Base-by-base conservation (phyloP, 2,113 vertebrate species). In the Oxygymnocypris stewartii region DNA sequence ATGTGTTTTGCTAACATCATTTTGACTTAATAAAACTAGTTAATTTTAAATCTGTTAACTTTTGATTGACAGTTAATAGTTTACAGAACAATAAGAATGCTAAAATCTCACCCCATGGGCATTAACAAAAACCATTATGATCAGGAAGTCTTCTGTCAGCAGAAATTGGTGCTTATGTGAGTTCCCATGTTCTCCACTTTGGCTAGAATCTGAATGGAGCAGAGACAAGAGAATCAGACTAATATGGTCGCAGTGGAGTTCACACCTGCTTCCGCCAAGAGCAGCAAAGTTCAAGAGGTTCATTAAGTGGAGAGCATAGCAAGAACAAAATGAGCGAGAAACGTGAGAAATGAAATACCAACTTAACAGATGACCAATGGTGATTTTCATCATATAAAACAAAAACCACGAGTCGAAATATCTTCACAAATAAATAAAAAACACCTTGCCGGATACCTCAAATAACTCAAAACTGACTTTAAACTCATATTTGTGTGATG, bases 221-320 rank as follows among this genome's bases (percentile, higher is more conserved):
- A 63, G 49, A 49, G 31, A 86, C 79, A 85, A 89, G 82, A 79
- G 51, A 89, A 20, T 82, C n/a, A 57, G 75, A 20, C 71, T 69
- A 37, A 84, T 82, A 67, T 80, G 82, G 74, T 73, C 54, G 81
- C 2, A 37, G 78, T 82, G 47, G 71, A 83, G 74, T 78, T 86
- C 54, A 87, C 86, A 87, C 88, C 86, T 89, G 88, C 86, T 89
- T 87, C 75, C 79, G 47, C 74, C 87, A 57, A 54, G 79, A 71
- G 73, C 25, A 85, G 57, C 71, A 76, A 79, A 86, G 85, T 87
- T 85, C 80, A 89, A 89, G 84, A 87, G 84, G 83, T 69, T 83
- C 47, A 63, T 83, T 89, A 61, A 74, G 76, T 51, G 42, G 42
- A 85, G 69, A 82, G 54, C 74, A 81, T 37, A 87, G 42, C n/a